Evolutionary conservation across 2,113 vertebrate genomes (phyloP), one percentile per base, ranked within the genome.

Genomic region (Chaenogobius annularis): DNA sequence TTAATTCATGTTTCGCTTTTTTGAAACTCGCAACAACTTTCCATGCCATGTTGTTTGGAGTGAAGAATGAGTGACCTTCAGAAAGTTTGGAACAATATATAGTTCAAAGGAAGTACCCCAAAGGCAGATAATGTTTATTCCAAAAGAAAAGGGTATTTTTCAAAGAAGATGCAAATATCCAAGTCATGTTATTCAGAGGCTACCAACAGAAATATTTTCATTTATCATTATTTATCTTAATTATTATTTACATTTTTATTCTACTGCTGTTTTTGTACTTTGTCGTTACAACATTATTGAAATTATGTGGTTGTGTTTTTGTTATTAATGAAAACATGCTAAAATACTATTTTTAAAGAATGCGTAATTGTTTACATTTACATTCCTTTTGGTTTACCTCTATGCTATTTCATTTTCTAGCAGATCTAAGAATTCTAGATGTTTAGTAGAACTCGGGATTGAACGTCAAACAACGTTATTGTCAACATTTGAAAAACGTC

Each of bases 1-100:
- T 58, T 83, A 72, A 85, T 85, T 88, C 76, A 37, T 64, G 62
- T 63, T 50, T 72, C 77, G 70, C 26, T 64, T 54, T 20, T 74
- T 71, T 59, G 22, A 19, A 66, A 58, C 47, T 69, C 12, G 14
- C 17, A 69, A 0, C 4, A 9, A 52, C 26, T 65, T 76, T 73
- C 46, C 46, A 69, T 31, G 26, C 26, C 26, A 31, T 31, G 10
- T 54, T 19, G 12, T 8, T 48, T 0, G 35, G 12, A n/a, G 17
- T n/a, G 7, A 56, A 72, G 10, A 69, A 68, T 50, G 55, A 48
- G 56, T 50, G 62, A 77, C 50, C 37, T 72, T 19, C 17, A 43
- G 17, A 13, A 70, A 50, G 62, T 52, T 75, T 66, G 26, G 8
- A 75, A 66, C 13, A 59, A 54, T 66, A 68, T 35, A 68, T 0